phyloP scores from a whole-genome alignment of 2,797 vertebrate genomes.

The Anguilla megastoma region DNA sequence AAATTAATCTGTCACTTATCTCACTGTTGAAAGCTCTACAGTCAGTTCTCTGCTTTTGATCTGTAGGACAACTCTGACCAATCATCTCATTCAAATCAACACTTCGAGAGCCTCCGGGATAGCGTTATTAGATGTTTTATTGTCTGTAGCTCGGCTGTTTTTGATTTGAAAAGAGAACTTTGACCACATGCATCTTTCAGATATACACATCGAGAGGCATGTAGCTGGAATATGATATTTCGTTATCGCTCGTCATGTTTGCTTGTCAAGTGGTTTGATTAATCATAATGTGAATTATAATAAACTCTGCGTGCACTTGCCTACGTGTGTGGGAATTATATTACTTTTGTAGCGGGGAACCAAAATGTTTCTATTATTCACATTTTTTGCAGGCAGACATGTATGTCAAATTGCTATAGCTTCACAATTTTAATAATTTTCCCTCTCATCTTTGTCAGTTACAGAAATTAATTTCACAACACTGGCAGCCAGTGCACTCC shows the following conservation, averaged over 20 bases:
- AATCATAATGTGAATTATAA: background rate
- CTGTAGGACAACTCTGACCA: conserved; percentile 34
- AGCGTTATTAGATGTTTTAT: background rate
- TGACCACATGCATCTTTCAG: background rate
- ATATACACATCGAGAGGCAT: background rate
- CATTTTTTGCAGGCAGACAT: background rate
- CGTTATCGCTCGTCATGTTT: background rate
- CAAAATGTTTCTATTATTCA: background rate
- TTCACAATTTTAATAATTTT: background rate
- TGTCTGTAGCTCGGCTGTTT: background rate
- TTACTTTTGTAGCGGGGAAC: background rate
- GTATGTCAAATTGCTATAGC: background rate
- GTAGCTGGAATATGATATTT: background rate
- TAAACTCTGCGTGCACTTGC: background rate
- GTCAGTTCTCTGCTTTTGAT: conserved; percentile 21
- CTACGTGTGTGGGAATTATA: background rate
- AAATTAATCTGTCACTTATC: conserved; percentile 49
- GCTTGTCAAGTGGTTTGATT: background rate
- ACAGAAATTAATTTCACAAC: background rate
- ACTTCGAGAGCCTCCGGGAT: background rate
- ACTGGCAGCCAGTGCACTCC: background rate
- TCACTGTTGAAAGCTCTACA: conserved; percentile 42
- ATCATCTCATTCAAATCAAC: conserved; percentile 16
- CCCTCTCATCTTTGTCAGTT: background rate
- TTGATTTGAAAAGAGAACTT: background rate